Conservation (phyloP, 2,888 invertebrate species). For the Barypeithes pellucidus region DNA sequence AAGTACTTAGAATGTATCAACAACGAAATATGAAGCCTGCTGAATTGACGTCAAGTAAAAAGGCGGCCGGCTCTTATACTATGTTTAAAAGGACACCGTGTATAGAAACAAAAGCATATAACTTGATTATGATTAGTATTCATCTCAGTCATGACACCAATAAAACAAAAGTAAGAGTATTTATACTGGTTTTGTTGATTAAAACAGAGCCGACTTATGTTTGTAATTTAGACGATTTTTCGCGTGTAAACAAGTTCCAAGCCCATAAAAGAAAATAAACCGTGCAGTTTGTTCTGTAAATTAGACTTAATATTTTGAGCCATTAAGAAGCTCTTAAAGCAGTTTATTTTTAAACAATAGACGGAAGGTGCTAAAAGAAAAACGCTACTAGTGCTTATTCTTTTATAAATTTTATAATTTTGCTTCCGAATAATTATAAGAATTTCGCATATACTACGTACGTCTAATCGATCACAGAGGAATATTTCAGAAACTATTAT, state of each 20-base stretch:
- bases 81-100: too few relatives aligned
- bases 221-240: constrained; percentile 35
- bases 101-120: too few relatives aligned
- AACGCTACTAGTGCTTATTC: too few relatives aligned
- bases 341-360: background rate
- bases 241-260: constrained; percentile 9
- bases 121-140: constrained; percentile 4
- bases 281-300: constrained; percentile 35
- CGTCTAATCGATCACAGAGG: too few relatives aligned
- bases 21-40: too few relatives aligned
- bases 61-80: too few relatives aligned
- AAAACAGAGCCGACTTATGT: constrained; percentile 22
- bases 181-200: constrained; percentile 42
- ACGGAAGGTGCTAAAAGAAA: background rate
- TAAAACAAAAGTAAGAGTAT: constrained; percentile 46
- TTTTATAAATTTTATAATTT: too few relatives aligned
- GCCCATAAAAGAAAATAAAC: constrained; percentile 25
- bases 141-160: constrained; percentile 14
- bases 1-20: too few relatives aligned
- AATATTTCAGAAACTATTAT: too few relatives aligned
- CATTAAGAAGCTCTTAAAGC: constrained; percentile 37
- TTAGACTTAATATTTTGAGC: constrained; percentile 33
- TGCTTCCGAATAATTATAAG: too few relatives aligned
- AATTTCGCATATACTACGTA: too few relatives aligned
- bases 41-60: too few relatives aligned